Percentiles rank a stretch among this genome's conserved stretches.
Evolutionary conservation across 2,888 invertebrate genomes (phyloP).

Genomic region (Petrolisthes cinctipes): DNA sequence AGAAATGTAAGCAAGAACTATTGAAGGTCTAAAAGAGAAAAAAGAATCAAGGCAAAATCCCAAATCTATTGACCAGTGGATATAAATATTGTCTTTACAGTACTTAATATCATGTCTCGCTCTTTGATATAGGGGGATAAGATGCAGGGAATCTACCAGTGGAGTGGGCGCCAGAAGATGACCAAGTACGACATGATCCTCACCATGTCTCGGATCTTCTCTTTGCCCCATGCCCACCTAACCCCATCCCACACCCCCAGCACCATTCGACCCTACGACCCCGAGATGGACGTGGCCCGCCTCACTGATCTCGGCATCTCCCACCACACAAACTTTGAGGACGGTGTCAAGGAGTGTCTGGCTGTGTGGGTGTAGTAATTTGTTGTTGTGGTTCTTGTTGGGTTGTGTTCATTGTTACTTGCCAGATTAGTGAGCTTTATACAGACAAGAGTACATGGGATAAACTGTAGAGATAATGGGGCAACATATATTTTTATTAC

Average conservation of each 20-base stretch:
- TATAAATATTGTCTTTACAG: too few relatives aligned
- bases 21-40: too few relatives aligned
- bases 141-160: conserved; percentile 72
- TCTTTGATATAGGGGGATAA: conserved; percentile 67
- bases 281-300: conserved; percentile 69
- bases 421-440: too few relatives aligned
- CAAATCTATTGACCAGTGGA: too few relatives aligned
- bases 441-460: too few relatives aligned
- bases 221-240: conserved; percentile 70
- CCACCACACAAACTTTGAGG: conserved; percentile 69
- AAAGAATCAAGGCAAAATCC: too few relatives aligned
- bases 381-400: background rate
- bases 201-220: conserved; percentile 71
- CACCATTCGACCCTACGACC: conserved; percentile 70
- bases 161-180: conserved; percentile 71
- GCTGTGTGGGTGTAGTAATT: conserved; percentile 27
- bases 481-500: background rate
- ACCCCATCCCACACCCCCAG: conserved; percentile 67
- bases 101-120: too few relatives aligned
- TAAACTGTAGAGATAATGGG: background rate
- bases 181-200: conserved; percentile 73
- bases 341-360: conserved; percentile 68
- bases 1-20: too few relatives aligned
- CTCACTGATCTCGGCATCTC: conserved; percentile 69
- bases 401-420: too few relatives aligned